A percentile compares a stretch with the other conserved stretches of the same genome.
Conservation (phyloP, 1,140 invertebrate species). For the Drosophila lacertosa region DNA sequence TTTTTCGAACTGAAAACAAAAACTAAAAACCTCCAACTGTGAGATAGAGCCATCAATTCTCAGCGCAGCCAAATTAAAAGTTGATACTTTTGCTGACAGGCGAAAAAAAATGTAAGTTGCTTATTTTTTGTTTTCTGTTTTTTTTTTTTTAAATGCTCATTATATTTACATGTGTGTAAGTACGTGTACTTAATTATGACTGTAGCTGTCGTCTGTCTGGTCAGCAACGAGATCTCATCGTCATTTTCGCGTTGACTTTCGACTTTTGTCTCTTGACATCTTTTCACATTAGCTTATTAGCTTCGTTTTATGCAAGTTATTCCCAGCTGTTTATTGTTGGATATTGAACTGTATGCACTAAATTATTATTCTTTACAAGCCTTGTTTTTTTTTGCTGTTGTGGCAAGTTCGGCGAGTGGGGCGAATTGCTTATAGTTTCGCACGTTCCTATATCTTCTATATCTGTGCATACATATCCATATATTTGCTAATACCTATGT, state of each 20-base stretch:
- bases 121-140: slow-evolving; percentile 36
- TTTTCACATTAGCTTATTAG: slow-evolving; percentile 52
- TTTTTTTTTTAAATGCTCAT: slow-evolving; percentile 46
- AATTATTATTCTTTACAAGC: slow-evolving; percentile 64
- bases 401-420: not conserved
- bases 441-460: slow-evolving; percentile 1
- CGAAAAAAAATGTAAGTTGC: slow-evolving; percentile 64
- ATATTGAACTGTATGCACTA: slow-evolving; percentile 72
- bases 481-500: not conserved
- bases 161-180: slow-evolving; percentile 41
- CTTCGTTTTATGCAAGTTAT: slow-evolving; percentile 16
- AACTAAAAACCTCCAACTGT: slow-evolving; percentile 12
- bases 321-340: slow-evolving; percentile 16
- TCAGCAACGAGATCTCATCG: slow-evolving; percentile 37
- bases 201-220: slow-evolving; percentile 26
- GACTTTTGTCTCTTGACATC: slow-evolving; percentile 80
- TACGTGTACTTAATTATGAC: slow-evolving; percentile 34
- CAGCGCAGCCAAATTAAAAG: slow-evolving; percentile 55
- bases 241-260: slow-evolving; percentile 71
- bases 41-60: slow-evolving; percentile 43
- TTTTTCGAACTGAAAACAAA: slow-evolving; percentile 17
- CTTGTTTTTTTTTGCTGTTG: slow-evolving; percentile 3
- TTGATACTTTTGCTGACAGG: slow-evolving; percentile 57
- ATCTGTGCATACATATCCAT: not conserved
- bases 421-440: slow-evolving; percentile 10